These are phyloP conservation scores for Zeus faber DNA, from an alignment of 2,113 vertebrate species.

Conservation along the genomic window DNA sequence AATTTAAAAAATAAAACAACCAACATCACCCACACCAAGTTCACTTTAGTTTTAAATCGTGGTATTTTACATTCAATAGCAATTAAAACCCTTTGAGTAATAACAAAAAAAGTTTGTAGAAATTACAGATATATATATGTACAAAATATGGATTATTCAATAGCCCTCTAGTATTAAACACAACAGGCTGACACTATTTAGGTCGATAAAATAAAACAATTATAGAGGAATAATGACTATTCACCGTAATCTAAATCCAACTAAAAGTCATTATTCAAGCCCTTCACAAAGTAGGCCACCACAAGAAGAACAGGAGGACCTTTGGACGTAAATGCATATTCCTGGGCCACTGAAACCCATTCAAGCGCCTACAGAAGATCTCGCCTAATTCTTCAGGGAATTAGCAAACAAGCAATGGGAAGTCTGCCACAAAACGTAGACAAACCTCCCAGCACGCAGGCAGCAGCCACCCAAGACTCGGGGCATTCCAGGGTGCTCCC, in stretches of 20 bases:
- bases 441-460: conserved; percentile 91
- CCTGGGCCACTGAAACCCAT: conserved; percentile 60
- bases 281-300: conserved; percentile 54
- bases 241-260: neutral
- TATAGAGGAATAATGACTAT: too few relatives aligned
- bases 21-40: too few relatives aligned
- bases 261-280: conserved; percentile 31
- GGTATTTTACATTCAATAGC: too few relatives aligned
- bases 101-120: too few relatives aligned
- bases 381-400: conserved; percentile 77
- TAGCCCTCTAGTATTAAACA: too few relatives aligned
- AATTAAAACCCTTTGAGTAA: too few relatives aligned
- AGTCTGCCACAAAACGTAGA: conserved; percentile 91
- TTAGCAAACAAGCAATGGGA: conserved; percentile 88
- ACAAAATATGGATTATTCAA: too few relatives aligned
- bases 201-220: too few relatives aligned
- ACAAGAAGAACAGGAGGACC: conserved; percentile 18
- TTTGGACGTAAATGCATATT: conserved; percentile 50
- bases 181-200: too few relatives aligned
- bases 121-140: too few relatives aligned
- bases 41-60: too few relatives aligned
- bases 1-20: too few relatives aligned
- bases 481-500: conserved; percentile 82
- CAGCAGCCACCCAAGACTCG: conserved; percentile 89
- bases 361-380: conserved; percentile 67